Conservation (phyloP, 1,140 invertebrate species). For the Pseudomyrmex flavicornis region DNA sequence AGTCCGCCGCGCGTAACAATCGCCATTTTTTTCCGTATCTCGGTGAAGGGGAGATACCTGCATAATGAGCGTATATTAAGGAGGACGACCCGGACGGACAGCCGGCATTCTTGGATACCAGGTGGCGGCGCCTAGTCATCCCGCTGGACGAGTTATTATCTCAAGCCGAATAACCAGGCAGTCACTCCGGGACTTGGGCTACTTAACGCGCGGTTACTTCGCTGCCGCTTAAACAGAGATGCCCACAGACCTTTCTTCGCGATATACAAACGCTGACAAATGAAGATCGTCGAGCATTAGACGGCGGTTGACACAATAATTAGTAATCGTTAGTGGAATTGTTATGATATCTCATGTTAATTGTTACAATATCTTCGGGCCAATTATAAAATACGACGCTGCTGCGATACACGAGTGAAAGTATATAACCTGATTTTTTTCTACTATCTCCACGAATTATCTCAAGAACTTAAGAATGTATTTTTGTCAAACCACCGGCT, state of each 20-base stretch:
- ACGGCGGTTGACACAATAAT: neutral
- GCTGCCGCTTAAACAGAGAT: neutral
- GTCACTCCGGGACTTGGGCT: conserved; percentile 62
- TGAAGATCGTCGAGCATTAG: neutral
- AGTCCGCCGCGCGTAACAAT: conserved; percentile 9
- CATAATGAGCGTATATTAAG: conserved; percentile 52
- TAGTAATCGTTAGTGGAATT: neutral
- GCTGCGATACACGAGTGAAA: neutral
- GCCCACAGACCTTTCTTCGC: neutral
- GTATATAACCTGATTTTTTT: neutral
- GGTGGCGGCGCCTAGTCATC: conserved; percentile 78
- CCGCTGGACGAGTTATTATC: conserved; percentile 79
- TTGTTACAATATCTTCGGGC: neutral
- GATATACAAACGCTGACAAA: conserved; percentile 5
- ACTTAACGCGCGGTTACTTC: conserved; percentile 52
- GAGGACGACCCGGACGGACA: conserved; percentile 41
- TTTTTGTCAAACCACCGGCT: neutral
- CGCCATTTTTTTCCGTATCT: conserved; percentile 26
- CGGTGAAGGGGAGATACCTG: conserved; percentile 25
- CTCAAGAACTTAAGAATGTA: neutral
- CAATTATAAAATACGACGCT: neutral
- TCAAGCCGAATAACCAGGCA: conserved; percentile 75
- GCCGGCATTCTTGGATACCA: conserved; percentile 78
- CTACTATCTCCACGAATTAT: neutral
- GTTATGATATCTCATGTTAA: neutral